phyloP scores from a whole-genome alignment of 1,140 invertebrate species.

The Cydia fagiglandana region DNA sequence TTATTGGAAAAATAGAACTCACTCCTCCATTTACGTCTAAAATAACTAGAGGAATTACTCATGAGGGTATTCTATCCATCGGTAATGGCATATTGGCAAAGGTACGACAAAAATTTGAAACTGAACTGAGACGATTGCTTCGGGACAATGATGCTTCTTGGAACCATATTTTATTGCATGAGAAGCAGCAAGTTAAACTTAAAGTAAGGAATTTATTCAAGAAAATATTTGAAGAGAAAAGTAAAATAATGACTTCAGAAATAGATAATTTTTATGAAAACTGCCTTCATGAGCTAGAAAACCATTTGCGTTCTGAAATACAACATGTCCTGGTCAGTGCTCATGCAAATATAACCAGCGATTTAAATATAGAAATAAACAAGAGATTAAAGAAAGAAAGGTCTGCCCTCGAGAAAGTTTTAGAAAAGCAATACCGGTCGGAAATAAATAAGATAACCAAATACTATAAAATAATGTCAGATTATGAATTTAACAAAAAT shows the following conservation, averaged over 20 bases:
- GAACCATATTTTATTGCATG: conserved; percentile 56
- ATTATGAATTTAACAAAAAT: conserved; percentile 55
- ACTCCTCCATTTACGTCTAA: conserved; percentile 70
- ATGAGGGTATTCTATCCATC: conserved; percentile 65
- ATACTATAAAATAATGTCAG: conserved; percentile 62
- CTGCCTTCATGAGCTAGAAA: conserved; percentile 61
- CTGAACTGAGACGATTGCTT: conserved; percentile 47
- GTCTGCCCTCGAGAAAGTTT: conserved; percentile 49
- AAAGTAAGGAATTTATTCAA: conserved; percentile 54
- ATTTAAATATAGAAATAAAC: conserved; percentile 60
- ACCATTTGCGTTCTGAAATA: conserved; percentile 57
- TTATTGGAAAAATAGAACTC: conserved; percentile 63
- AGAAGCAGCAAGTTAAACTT: conserved; percentile 50
- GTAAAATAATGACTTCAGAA: conserved; percentile 58
- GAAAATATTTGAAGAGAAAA: conserved; percentile 60
- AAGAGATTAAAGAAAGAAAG: conserved; percentile 55
- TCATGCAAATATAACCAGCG: conserved; percentile 54
- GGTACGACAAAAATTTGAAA: conserved; percentile 51
- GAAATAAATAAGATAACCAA: conserved; percentile 62
- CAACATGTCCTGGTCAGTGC: conserved; percentile 46
- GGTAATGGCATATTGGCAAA: conserved; percentile 57
- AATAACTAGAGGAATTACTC: conserved; percentile 68
- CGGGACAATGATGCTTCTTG: conserved; percentile 64
- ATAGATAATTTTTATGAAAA: conserved; percentile 60
- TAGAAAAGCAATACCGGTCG: conserved; percentile 50